phyloP scores from a whole-genome alignment of 2,797 vertebrate species.

The Vultur gryphus region DNA sequence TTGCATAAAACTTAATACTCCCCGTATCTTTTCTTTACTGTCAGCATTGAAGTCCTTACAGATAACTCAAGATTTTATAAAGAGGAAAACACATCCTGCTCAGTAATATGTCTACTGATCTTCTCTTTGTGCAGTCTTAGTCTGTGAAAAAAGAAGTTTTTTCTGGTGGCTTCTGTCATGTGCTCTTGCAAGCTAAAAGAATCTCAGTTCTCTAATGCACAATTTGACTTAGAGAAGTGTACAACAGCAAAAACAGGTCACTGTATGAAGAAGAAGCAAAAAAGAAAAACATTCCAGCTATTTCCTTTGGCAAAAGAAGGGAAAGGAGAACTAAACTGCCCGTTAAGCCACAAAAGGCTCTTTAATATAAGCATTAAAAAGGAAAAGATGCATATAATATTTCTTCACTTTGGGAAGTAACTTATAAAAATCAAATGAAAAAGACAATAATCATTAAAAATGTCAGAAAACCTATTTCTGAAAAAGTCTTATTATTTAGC shows the following conservation, averaged over 20 bases:
- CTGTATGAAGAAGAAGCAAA: not conserved
- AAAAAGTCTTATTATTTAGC: not conserved
- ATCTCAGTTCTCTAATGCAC: not conserved
- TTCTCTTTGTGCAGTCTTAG: not conserved
- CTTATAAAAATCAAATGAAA: not conserved
- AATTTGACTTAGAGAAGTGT: not conserved
- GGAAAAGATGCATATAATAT: not conserved
- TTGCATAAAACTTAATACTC: not conserved
- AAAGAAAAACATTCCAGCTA: not conserved
- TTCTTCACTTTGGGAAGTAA: not conserved
- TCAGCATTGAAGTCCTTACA: not conserved
- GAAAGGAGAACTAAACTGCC: not conserved
- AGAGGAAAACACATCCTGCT: not conserved
- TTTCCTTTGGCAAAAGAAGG: not conserved
- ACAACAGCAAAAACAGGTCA: not conserved
- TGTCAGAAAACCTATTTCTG: not conserved
- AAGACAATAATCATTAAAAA: not conserved
- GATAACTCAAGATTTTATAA: not conserved
- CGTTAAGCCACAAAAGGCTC: not conserved
- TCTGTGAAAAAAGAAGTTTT: rapidly evolving
- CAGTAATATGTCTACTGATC: not conserved
- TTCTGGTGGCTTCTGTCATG: not conserved
- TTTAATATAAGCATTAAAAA: not conserved
- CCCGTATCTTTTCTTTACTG: not conserved
- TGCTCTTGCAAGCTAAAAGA: not conserved